Evolutionary conservation across 2,797 vertebrate species (phyloP).

Genomic region (Leuciscus waleckii): DNA sequence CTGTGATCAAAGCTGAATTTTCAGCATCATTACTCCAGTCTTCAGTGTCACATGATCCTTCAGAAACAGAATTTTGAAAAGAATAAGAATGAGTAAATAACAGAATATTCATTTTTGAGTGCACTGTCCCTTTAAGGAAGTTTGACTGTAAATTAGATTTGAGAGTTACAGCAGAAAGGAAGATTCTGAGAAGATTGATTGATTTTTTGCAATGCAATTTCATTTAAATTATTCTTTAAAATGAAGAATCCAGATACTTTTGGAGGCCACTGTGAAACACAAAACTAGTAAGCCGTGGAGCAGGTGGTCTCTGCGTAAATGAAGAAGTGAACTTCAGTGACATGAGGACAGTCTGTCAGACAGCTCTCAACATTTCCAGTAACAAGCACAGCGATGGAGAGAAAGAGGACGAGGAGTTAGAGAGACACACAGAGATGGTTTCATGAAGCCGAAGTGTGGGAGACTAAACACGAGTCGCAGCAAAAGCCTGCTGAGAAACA

Average conservation of each 20-base stretch:
- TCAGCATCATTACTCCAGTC: no score
- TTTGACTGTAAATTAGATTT: neutral
- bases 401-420: neutral
- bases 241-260: neutral
- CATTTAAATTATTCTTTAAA: neutral
- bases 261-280: neutral
- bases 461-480: constrained; percentile 47
- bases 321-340: constrained; percentile 6
- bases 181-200: neutral
- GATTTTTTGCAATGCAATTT: neutral
- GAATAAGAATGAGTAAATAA: neutral
- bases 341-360: constrained; percentile 26
- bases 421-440: constrained; percentile 18
- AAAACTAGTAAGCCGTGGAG: neutral
- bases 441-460: constrained; percentile 51
- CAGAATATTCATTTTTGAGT: neutral
- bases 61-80: neutral
- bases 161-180: neutral
- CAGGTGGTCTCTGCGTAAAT: constrained; percentile 9
- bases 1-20: no score
- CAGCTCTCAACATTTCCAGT: constrained; percentile 29
- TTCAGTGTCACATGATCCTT: neutral
- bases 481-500: constrained; percentile 36
- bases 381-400: constrained; percentile 32
- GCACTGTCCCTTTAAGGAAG: neutral